phyloP scores from a whole-genome alignment of 2,113 vertebrate species.

The Mustelus asterias region DNA sequence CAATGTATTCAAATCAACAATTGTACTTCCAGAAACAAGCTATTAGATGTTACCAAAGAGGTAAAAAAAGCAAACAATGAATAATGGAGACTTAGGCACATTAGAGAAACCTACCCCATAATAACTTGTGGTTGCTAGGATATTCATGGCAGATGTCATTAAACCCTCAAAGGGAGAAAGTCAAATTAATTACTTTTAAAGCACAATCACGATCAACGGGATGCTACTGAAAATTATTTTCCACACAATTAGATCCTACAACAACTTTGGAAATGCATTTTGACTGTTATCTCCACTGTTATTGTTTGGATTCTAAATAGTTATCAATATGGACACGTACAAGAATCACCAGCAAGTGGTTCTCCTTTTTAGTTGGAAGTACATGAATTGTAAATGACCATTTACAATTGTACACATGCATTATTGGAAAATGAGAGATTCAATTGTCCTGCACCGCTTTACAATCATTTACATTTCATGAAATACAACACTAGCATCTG shows the following conservation, averaged over 20 bases:
- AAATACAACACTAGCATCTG: neutral
- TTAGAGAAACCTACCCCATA: neutral
- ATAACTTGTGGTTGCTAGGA: neutral
- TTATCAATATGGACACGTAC: neutral
- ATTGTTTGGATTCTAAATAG: neutral
- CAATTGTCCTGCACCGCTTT: neutral
- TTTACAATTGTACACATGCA: neutral
- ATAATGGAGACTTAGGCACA: neutral
- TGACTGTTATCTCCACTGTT: neutral
- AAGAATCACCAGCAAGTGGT: neutral
- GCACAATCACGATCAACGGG: neutral
- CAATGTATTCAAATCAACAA: neutral
- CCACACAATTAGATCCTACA: neutral
- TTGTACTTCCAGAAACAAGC: neutral
- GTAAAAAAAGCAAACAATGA: neutral
- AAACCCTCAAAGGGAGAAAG: neutral
- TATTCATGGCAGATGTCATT: neutral
- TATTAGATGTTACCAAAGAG: neutral
- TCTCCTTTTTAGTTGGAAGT: slow-evolving; percentile 1
- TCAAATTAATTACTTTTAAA: neutral
- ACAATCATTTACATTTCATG: neutral
- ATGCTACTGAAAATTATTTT: neutral
- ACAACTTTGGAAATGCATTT: neutral
- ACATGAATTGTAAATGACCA: neutral
- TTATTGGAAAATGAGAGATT: neutral